These are phyloP conservation scores for Lycopodina hypogea DNA, from an alignment of 37 sponge, comb jelly and placozoan species.

Conservation along the genomic window DNA sequence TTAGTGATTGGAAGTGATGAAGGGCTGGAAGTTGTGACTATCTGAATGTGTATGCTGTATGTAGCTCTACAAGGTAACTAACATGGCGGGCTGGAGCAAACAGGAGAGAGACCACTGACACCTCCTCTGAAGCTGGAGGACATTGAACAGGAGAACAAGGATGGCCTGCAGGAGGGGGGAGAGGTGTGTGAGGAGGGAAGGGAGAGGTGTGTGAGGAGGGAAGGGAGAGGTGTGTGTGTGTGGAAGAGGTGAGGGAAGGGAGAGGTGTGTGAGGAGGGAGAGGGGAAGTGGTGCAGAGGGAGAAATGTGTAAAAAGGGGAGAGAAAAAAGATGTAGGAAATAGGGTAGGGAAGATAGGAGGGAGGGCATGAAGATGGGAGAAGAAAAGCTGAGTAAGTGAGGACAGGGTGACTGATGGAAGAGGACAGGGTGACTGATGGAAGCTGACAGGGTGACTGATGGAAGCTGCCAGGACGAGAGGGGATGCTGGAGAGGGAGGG, in stretches of 20 bases:
- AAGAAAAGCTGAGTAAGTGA: neutral
- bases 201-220: constrained; percentile 21
- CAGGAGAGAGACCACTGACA: neutral
- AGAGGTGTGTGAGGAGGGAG: neutral
- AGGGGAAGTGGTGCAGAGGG: constrained; percentile 13
- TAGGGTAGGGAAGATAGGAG: neutral
- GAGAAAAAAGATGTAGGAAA: neutral
- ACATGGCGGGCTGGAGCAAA: neutral
- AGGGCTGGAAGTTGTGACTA: too few relatives aligned
- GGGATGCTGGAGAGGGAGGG: too few relatives aligned
- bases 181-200: neutral
- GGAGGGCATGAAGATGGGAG: neutral
- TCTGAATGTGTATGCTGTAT: too few relatives aligned
- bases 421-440: too few relatives aligned
- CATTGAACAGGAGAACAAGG: neutral
- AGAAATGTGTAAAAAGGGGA: constrained; percentile 21
- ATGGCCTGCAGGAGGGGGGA: neutral
- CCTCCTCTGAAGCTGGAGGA: neutral
- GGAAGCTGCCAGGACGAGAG: too few relatives aligned
- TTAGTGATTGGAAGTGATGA: too few relatives aligned
- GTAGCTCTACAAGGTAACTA: neutral
- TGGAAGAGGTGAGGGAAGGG: constrained; percentile 5
- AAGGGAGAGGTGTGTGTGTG: constrained; percentile 30
- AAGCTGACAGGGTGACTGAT: too few relatives aligned
- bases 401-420: too few relatives aligned